These are phyloP conservation scores for Crossocerus cetratus DNA, from an alignment of 2,888 invertebrate species.

Conservation along the genomic window DNA sequence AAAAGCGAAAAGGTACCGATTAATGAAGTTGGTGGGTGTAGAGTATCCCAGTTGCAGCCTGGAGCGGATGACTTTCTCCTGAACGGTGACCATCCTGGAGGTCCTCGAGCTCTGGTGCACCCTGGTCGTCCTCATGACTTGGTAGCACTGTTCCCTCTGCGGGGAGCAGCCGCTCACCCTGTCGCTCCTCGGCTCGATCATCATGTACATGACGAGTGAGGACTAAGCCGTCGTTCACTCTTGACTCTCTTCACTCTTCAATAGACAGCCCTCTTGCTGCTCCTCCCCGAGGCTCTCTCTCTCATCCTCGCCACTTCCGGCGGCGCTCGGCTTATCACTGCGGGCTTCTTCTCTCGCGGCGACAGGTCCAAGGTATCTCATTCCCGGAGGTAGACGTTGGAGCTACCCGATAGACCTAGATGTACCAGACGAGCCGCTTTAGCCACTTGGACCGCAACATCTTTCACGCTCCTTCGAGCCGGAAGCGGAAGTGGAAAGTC, in stretches of 20 bases:
- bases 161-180: conserved; percentile 54
- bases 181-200: conserved; percentile 70
- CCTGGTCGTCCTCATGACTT: conserved; percentile 72
- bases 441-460: not conserved
- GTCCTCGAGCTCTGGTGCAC: conserved; percentile 72
- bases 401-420: conserved; percentile 65
- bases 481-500: conserved; percentile 2
- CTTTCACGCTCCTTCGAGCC: not conserved
- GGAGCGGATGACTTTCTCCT: conserved; percentile 75
- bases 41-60: conserved; percentile 75
- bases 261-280: conserved; percentile 1
- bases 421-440: not conserved
- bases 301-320: too few species aligned
- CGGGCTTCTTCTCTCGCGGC: conserved; percentile 44
- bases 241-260: conserved; percentile 33
- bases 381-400: conserved; percentile 56
- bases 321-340: conserved; percentile 22
- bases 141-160: conserved; percentile 68
- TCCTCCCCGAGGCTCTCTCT: conserved; percentile 23
- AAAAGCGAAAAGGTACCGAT: conserved; percentile 66
- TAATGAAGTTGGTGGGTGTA: conserved; percentile 75
- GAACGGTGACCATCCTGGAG: conserved; percentile 73
- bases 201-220: conserved; percentile 67
- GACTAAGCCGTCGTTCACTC: conserved; percentile 9
- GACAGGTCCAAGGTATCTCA: conserved; percentile 44